Conservation (phyloP, 2,113 vertebrate genomes). For the Bettongia penicillata region DNA sequence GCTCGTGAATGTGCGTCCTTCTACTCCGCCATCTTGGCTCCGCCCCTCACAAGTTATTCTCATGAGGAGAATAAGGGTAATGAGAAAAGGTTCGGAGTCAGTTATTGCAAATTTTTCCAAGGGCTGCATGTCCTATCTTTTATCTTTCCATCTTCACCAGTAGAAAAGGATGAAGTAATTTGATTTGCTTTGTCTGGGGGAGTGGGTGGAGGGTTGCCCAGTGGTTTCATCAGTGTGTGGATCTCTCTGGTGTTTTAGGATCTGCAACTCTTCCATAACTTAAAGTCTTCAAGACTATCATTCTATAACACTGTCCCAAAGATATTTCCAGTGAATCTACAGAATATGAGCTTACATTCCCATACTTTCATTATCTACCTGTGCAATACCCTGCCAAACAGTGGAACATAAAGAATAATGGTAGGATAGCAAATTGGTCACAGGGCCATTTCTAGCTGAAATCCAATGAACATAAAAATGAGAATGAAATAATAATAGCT, state of each 20-base stretch:
- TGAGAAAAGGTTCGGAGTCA: background rate
- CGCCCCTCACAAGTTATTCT: background rate
- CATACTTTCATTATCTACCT: background rate
- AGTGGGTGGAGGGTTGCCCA: background rate
- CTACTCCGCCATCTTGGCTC: too few species aligned
- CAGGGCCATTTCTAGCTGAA: background rate
- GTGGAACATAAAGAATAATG: background rate
- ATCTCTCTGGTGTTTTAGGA: background rate
- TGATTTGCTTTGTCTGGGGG: background rate
- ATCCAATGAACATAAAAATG: background rate
- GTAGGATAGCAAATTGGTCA: background rate
- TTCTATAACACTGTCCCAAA: background rate
- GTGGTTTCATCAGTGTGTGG: background rate
- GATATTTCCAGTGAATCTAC: background rate
- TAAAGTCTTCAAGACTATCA: background rate
- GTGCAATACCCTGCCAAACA: background rate
- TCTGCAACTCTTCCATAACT: background rate
- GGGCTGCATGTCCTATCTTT: background rate
- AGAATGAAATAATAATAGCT: background rate
- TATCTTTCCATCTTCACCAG: background rate
- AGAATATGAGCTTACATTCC: background rate
- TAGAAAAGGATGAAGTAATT: background rate
- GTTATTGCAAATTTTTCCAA: background rate
- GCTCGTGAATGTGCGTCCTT: too few species aligned
- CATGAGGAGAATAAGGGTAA: background rate